Evolutionary conservation across 2,113 vertebrate genomes (phyloP), one percentile per base, ranked within the genome.

Genomic region (Tupaia tana): DNA sequence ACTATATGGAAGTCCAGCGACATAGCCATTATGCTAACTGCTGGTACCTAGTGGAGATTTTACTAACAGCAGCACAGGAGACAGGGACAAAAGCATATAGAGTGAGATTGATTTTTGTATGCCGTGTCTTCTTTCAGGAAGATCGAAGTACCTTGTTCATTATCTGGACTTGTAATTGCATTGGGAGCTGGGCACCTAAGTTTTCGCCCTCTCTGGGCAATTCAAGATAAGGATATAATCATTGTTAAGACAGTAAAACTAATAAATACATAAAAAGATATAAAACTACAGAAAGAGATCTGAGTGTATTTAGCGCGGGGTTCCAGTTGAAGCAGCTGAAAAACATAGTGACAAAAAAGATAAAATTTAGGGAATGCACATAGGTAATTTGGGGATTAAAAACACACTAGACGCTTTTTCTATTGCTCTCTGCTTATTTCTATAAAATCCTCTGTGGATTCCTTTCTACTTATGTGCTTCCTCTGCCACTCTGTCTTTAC

Each of bases 401-500:
- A 58, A 77, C 69, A 20, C 18, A 22, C 11, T 34, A 14, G n/a
- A 7, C 64, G n/a, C 22, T 59, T 94, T 92, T 88, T 29, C 25
- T 79, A 1, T 84, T 90, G 27, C 9, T 81, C 71, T 85, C 93
- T 67, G 15, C 29, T 91, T 71, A 43, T 80, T 86, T 95, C 89
- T 77, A 58, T 22, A 87, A 96, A 90, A 70, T 90, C 52, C 3
- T 83, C 22, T 54, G 14, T 84, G 18, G 22, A 0, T 73, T 69
- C 95, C 58, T 83, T 91, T 93, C 43, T 61, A 14, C 27, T 58
- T 18, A 27, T 66, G 6, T 24, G 8, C n/a, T 77, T 75, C 15
- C 19, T 89, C 3, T 52, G 12, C 67, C 29, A 71, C 31, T 89
- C 73, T 83, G 12, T 63, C 56, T 77, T 95, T 77, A 58, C 9